Conservation (phyloP, 2,113 vertebrate genomes). For the Sturnira hondurensis region DNA sequence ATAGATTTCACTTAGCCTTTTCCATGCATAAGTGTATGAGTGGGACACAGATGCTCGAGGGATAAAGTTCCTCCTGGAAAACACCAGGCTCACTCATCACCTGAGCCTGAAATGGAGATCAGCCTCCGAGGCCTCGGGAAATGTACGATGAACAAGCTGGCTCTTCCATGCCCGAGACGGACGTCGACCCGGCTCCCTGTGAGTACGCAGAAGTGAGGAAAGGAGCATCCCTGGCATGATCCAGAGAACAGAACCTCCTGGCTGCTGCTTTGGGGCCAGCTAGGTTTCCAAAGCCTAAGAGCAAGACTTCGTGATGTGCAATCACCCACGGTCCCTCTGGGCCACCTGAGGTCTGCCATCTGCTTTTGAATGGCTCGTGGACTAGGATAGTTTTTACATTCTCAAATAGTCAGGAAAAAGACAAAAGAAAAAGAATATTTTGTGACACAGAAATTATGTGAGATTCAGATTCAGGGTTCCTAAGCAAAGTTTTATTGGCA, state of each 20-base stretch:
- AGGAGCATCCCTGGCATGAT: background rate
- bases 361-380: background rate
- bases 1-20: slow-evolving; percentile 70
- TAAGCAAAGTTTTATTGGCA: background rate
- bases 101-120: slow-evolving; percentile 37
- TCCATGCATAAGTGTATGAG: slow-evolving; percentile 50
- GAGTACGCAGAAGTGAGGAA: background rate
- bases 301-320: background rate
- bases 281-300: background rate
- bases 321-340: background rate
- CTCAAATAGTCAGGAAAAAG: background rate
- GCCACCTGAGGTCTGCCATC: background rate
- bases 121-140: background rate
- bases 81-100: slow-evolving; percentile 49
- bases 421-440: background rate
- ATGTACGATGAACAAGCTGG: slow-evolving; percentile 32
- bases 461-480: background rate
- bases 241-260: background rate
- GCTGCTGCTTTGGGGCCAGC: background rate
- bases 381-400: background rate
- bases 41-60: slow-evolving; percentile 58
- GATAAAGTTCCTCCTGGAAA: slow-evolving; percentile 60
- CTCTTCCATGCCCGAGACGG: background rate
- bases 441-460: background rate
- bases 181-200: background rate